Evolutionary conservation across 53 echinoderm and acorn worm genomes (phyloP).

Genomic region (Pentamera pediparva): DNA sequence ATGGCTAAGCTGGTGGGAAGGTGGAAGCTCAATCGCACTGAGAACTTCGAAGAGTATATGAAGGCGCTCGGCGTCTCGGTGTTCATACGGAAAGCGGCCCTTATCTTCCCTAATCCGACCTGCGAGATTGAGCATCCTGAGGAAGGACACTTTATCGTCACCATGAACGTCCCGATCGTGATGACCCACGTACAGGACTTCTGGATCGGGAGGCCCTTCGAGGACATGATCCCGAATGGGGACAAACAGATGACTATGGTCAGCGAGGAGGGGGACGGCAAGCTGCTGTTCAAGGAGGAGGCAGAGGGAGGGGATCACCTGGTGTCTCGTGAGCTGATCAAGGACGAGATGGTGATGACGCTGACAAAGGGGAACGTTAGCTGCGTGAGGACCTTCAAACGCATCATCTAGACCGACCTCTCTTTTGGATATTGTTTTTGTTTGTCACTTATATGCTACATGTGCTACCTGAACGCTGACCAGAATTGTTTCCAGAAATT

Average conservation of each 20-base stretch:
- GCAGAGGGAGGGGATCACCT: constrained; percentile 60
- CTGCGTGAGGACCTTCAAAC: constrained; percentile 65
- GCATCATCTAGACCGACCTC: background rate
- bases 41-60: constrained; percentile 90
- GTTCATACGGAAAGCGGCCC: constrained; percentile 73
- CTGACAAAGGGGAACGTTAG: constrained; percentile 56
- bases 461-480: too few species aligned
- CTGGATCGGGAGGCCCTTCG: constrained; percentile 62
- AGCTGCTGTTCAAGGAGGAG: constrained; percentile 64
- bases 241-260: constrained; percentile 71
- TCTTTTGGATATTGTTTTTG: too few species aligned
- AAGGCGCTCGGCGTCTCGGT: constrained; percentile 74
- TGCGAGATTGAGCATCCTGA: constrained; percentile 57
- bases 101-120: constrained; percentile 71
- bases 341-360: constrained; percentile 83
- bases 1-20: constrained; percentile 70
- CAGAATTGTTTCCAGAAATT: too few species aligned
- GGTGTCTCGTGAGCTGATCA: constrained; percentile 74
- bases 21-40: constrained; percentile 84
- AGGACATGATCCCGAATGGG: constrained; percentile 81
- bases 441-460: too few species aligned
- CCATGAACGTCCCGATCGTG: constrained; percentile 89
- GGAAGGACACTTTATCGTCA: constrained; percentile 62
- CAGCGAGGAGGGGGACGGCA: constrained; percentile 58
- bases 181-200: constrained; percentile 88